These are phyloP conservation scores for Nysson spinosus DNA, from an alignment of 2,888 invertebrate species.

Conservation along the genomic window DNA sequence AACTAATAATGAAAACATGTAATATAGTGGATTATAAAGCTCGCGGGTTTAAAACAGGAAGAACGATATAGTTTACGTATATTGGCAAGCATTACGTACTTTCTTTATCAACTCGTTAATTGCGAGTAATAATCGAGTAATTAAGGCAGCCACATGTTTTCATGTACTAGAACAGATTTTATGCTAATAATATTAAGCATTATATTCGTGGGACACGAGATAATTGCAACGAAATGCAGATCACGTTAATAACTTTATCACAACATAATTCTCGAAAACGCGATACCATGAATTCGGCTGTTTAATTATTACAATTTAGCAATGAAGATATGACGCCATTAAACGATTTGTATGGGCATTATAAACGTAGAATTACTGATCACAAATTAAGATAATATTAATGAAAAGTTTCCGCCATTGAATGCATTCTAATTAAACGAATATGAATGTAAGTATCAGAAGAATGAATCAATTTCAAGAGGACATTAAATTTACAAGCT, in stretches of 20 bases:
- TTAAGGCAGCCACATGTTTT: conserved; percentile 55
- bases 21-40: no score
- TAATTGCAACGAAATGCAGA: conserved; percentile 60
- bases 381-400: no score
- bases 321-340: conserved; percentile 45
- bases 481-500: no score
- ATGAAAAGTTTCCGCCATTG: no score
- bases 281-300: conserved; percentile 9
- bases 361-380: conserved; percentile 47
- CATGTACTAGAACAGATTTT: conserved; percentile 53
- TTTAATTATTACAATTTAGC: conserved; percentile 57
- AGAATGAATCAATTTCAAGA: no score
- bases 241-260: conserved; percentile 56
- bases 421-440: no score
- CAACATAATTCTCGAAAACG: conserved; percentile 48
- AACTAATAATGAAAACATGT: no score
- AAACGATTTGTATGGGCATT: conserved; percentile 49
- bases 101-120: conserved; percentile 44
- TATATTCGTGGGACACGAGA: conserved; percentile 34
- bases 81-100: conserved; percentile 34
- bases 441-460: no score
- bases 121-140: conserved; percentile 52
- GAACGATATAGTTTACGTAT: conserved; percentile 9
- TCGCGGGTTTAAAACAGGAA: conserved; percentile 14
- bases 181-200: conserved; percentile 48